A percentile compares a stretch with the other conserved stretches of the same genome.
Evolutionary conservation across 2,797 vertebrate genomes (phyloP).

Genomic region (Pelodytes ibericus): DNA sequence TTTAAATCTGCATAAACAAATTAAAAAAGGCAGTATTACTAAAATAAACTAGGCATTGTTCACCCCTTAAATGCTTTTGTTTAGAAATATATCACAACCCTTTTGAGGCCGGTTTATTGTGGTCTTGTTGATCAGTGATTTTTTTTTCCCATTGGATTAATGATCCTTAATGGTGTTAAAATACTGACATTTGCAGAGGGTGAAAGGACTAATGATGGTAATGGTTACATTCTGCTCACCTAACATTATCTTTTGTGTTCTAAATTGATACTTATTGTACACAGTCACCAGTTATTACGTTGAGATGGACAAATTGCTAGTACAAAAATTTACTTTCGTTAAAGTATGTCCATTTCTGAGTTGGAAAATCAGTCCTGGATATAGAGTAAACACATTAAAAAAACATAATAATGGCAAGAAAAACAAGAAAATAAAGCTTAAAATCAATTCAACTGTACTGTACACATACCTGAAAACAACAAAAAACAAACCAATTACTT

Average conservation of each 20-base stretch:
- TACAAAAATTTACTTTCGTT: constrained; percentile 1
- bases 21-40: no score
- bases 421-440: no score
- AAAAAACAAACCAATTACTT: no score
- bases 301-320: constrained; percentile 24
- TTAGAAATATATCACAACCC: background rate
- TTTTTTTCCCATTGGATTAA: constrained; percentile 32
- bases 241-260: constrained; percentile 27
- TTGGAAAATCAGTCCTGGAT: no score
- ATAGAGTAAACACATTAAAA: no score
- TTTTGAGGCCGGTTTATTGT: background rate
- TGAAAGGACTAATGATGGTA: constrained; percentile 18
- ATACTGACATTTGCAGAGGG: constrained; percentile 38
- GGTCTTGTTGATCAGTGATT: background rate
- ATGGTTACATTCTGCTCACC: constrained; percentile 4
- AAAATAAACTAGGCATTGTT: no score
- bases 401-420: background rate
- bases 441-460: no score
- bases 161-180: constrained; percentile 15
- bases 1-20: no score
- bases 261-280: background rate
- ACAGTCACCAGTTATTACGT: background rate
- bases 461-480: no score
- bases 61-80: no score
- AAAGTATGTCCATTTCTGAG: no score